phyloP scores from a whole-genome alignment of 2,113 vertebrate genomes.

The Chaetops frenatus region DNA sequence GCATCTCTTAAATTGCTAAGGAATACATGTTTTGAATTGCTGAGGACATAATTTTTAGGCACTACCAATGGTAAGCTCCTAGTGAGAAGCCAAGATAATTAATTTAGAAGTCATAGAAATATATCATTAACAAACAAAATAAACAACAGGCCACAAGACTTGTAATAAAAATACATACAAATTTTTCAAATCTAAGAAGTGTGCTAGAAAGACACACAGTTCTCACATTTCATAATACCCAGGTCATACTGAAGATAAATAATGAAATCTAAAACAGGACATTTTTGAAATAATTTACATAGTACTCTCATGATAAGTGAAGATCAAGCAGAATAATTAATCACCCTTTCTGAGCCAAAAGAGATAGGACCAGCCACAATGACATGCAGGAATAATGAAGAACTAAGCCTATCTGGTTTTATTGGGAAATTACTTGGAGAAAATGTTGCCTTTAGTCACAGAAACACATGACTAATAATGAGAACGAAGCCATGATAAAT shows the following conservation, averaged over 20 bases:
- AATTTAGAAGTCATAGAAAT: neutral
- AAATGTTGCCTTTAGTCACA: conserved; percentile 10
- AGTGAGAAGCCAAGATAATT: neutral
- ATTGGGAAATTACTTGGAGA: conserved; percentile 3
- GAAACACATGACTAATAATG: neutral
- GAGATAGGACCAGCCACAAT: neutral
- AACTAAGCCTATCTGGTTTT: neutral
- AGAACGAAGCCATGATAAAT: neutral
- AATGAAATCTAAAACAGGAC: neutral
- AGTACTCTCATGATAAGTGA: neutral
- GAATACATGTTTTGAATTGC: neutral
- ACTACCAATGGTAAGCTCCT: neutral
- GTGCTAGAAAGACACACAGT: neutral
- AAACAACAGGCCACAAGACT: neutral
- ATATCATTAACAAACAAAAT: neutral
- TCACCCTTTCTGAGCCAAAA: neutral
- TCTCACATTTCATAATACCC: neutral
- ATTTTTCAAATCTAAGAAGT: neutral
- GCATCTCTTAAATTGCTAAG: neutral
- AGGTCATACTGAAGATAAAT: neutral
- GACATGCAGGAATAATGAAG: conserved; percentile 10
- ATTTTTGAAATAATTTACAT: conserved; percentile 34
- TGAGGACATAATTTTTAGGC: neutral
- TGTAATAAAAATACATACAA: neutral
- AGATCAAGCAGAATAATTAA: conserved; percentile 52